A percentile compares a stretch with the other conserved stretches of the same genome.
phyloP scores from a whole-genome alignment of 2,888 invertebrate species.

The Podotricha telesiphe region DNA sequence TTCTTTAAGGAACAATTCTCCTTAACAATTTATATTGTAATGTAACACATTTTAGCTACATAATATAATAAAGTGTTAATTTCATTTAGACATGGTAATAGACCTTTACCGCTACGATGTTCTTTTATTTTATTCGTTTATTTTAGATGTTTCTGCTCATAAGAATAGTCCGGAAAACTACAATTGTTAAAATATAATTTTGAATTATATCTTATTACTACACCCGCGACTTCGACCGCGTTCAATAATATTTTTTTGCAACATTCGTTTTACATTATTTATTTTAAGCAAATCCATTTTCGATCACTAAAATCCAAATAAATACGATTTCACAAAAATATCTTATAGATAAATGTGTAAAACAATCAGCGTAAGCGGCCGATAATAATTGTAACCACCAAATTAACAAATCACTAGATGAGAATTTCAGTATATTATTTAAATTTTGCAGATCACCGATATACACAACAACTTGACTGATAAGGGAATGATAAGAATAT shows the following conservation, averaged over 20 bases:
- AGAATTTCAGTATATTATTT: not conserved
- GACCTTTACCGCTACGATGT: not conserved
- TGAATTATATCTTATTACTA: no score
- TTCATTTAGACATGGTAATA: not conserved
- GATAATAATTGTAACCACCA: not conserved
- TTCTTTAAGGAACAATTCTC: not conserved
- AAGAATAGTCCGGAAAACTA: no score
- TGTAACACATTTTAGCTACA: conserved; percentile 5
- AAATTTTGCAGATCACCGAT: conserved; percentile 25
- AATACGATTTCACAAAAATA: not conserved
- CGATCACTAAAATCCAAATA: not conserved
- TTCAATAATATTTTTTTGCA: no score
- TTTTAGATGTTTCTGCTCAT: no score
- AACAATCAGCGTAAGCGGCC: not conserved
- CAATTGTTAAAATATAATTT: no score
- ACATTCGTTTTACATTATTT: no score
- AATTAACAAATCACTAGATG: conserved; percentile 6
- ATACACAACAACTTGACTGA: conserved; percentile 37
- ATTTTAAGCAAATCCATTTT: not conserved
- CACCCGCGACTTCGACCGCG: no score
- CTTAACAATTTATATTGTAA: not conserved
- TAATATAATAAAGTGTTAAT: conserved; percentile 10
- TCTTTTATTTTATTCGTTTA: no score
- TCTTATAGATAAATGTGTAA: not conserved
- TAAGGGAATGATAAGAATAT: conserved; percentile 31